These are phyloP conservation scores for Callyntrura sp. DNA, from an alignment of 2,888 invertebrate species.

Conservation along the genomic window DNA sequence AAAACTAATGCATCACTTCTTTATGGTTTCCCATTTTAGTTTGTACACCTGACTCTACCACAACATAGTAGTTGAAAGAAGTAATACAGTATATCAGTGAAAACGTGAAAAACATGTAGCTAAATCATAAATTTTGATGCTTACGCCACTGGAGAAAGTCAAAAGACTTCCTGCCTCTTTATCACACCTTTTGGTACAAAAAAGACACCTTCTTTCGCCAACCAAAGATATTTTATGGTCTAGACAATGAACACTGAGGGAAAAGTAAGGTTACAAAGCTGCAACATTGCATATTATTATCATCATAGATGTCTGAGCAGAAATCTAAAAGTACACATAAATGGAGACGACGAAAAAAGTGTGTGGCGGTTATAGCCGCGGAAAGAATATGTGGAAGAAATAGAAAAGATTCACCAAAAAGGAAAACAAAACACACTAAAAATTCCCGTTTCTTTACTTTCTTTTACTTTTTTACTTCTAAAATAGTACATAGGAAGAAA, in stretches of 20 bases:
- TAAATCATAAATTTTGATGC: conserved; percentile 61
- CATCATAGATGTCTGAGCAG: neutral
- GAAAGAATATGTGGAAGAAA: neutral
- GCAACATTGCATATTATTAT: neutral
- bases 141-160: conserved; percentile 21
- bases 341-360: neutral
- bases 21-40: conserved; percentile 44
- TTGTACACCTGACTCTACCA: conserved; percentile 45
- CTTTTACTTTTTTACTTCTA: conserved; percentile 29
- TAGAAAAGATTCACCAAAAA: conserved; percentile 30
- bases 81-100: neutral
- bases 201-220: conserved; percentile 27
- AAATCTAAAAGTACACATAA: neutral
- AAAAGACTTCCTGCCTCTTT: conserved; percentile 48
- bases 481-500: conserved; percentile 47
- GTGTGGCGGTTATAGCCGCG: neutral
- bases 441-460: conserved; percentile 5
- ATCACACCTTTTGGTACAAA: conserved; percentile 34
- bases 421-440: conserved; percentile 39
- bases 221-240: conserved; percentile 51
- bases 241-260: conserved; percentile 40
- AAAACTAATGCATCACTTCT: conserved; percentile 41
- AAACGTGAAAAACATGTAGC: neutral
- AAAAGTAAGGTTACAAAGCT: neutral
- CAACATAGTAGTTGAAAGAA: neutral